Base-by-base conservation (phyloP, 2,888 invertebrate species). In the Halictus quadricinctus region DNA sequence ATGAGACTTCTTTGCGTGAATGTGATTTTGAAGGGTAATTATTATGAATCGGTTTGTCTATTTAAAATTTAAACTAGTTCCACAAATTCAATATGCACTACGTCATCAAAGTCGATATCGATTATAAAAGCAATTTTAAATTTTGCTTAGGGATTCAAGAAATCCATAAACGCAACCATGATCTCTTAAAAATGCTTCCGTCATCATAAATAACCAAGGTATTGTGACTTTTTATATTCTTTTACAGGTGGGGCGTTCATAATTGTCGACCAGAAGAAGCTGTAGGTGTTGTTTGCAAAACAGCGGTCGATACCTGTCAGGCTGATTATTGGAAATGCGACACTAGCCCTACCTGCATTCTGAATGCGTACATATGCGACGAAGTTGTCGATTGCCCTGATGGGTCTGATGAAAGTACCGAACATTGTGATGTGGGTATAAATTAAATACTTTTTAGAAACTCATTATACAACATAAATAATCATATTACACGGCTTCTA, bases 191-290 rank as follows among this genome's bases (percentile, higher is more conserved):
- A 60, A 13, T 13, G 8, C 21, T 13, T 25, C 6, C 0, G 2
- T n/a, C 10, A 58, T 58, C 58, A 6, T 50, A 50, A 15, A 18
- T 18, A 18, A 50, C 50, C 0, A 50, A 50, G 18, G 50, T 18
- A 50, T 50, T 18, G 0, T 18, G 50, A 15, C 1, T 10, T 18
- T 41, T 10, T 12, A 4, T 41, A 21, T 10, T 48, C 74, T 50
- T 83, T 75, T 4, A 25, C 48, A 94, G 94, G 0, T 97, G 97
- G 97, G 97, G 97, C 18, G 95, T 96, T 0, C 97, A 97, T 91
- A 96, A 97, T 92, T 97, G 97, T 89, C 95, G 95, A 58, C 95
- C 96, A 4, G 96, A 96, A 90, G 97, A 97, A 94, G 96, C 96
- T 41, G 96, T 96, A 2, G 97, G 97, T 1, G 95, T 97, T 1